A percentile compares a stretch with the other conserved stretches of the same genome.
Evolutionary conservation across 2,113 vertebrate genomes (phyloP).

Genomic region (Colaptes auratus): DNA sequence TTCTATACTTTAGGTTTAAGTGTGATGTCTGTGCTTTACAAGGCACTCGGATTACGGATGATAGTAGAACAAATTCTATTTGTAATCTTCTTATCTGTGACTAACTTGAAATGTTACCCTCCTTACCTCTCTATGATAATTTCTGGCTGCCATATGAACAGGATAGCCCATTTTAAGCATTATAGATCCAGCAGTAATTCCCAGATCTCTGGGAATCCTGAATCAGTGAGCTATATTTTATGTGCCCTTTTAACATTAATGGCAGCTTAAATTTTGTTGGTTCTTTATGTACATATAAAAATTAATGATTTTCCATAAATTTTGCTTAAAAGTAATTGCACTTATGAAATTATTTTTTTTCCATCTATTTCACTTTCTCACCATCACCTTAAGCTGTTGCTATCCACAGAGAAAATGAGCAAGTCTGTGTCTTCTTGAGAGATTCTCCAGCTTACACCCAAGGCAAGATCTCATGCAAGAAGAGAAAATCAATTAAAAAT

Average conservation of each 20-base stretch:
- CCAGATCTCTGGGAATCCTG: neutral
- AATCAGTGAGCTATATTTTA: neutral
- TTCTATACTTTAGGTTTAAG: neutral
- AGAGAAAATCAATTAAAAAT: neutral
- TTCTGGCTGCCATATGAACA: neutral
- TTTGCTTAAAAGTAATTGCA: neutral
- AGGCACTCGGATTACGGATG: neutral
- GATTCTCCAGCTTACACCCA: neutral
- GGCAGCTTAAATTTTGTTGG: neutral
- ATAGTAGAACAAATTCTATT: neutral
- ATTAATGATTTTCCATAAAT: neutral
- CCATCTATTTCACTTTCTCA: neutral
- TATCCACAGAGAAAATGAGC: neutral
- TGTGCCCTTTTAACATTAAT: neutral
- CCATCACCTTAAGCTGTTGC: neutral
- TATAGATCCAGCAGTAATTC: neutral
- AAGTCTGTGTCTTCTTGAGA: neutral
- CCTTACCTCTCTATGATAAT: neutral
- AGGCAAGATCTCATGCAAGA: neutral
- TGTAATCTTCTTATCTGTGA: conserved; percentile 6
- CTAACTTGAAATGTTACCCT: neutral
- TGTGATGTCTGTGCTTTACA: neutral
- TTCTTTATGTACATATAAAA: neutral
- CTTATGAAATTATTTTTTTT: neutral
- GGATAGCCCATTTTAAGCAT: neutral